Evolutionary conservation across 2,888 invertebrate genomes (phyloP), one percentile per base, ranked within the genome.

Genomic region (Limnephilus lunatus): DNA sequence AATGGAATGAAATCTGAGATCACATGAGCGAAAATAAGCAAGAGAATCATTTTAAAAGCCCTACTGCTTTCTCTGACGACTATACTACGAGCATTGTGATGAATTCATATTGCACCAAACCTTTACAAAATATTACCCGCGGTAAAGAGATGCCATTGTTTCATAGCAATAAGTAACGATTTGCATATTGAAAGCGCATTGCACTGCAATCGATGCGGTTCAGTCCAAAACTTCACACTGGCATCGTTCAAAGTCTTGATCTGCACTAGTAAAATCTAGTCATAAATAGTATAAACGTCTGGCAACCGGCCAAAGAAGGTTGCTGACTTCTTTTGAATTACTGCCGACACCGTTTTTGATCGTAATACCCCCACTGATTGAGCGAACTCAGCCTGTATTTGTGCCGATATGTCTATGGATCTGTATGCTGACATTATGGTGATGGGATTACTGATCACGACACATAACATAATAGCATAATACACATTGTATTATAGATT

Each of bases 281-380:
- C 48, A 88, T 53, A 53, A 32, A 86, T 44, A 44, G 68, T 68
- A 25, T 30, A 44, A 86, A 48, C n/a, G 25, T 91, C 81, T 92
- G 92, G 92, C 85, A n/a, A n/a, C 44, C 44, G 44, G 92, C 92
- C 90, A 90, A 86, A 90, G 85, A 80, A 90, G 92, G 92, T 90
- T 90, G 92, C 90, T 91, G 92, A 92, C 92, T 92, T 92, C 92
- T 92, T 68, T 39, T 35, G 68, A 35, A 89, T 80, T 35, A 81
- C 31, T 81, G 68, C 80, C 88, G 80, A 89, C 88, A 89, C 68
- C 39, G 80, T 89, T 89, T 88, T 80, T 80, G 80, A 89, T 81
- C 80, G 32, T 89, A 81, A 89, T 89, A 39, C 88, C 88, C 88
- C 88, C 88, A 89, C 88, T 31, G 81, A 89, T 81, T 89, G 32